phyloP scores from a whole-genome alignment of 2,797 vertebrate genomes.

The Poecilia gillii region DNA sequence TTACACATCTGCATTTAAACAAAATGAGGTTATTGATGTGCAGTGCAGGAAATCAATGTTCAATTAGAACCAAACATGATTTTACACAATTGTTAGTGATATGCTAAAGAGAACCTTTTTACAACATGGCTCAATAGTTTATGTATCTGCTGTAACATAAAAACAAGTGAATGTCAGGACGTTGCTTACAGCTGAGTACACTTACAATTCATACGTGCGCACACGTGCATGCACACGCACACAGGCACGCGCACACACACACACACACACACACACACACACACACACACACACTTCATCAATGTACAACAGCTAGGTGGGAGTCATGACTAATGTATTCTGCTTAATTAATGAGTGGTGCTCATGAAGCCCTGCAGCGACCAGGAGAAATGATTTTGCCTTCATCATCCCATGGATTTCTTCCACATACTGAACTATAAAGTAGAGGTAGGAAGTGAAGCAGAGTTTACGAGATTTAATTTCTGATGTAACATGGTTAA shows the following conservation, averaged over 20 bases:
- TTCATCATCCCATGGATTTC: slow-evolving; percentile 59
- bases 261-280: slow-evolving; percentile 34
- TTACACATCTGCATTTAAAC: slow-evolving; percentile 14
- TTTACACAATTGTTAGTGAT: slow-evolving; percentile 42
- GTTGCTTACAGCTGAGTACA: slow-evolving; percentile 40
- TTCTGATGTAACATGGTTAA: slow-evolving; percentile 42
- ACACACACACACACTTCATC: slow-evolving; percentile 58
- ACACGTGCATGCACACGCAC: neutral
- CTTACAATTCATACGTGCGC: slow-evolving; percentile 26
- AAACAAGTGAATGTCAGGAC: slow-evolving; percentile 39
- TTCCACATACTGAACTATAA: slow-evolving; percentile 44
- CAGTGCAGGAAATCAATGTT: slow-evolving; percentile 23
- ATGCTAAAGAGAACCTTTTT: slow-evolving; percentile 30
- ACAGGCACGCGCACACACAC: slow-evolving; percentile 30
- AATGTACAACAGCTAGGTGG: slow-evolving; percentile 70
- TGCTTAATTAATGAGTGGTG: slow-evolving; percentile 76
- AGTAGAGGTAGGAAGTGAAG: slow-evolving; percentile 46
- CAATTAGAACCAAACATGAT: slow-evolving; percentile 36
- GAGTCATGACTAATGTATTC: slow-evolving; percentile 79
- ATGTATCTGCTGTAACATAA: slow-evolving; percentile 19
- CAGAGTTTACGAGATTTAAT: slow-evolving; percentile 30
- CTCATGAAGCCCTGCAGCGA: slow-evolving; percentile 69
- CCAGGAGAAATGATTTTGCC: slow-evolving; percentile 66
- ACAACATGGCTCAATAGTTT: slow-evolving; percentile 14
- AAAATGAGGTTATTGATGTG: slow-evolving; percentile 47